Base-by-base conservation (phyloP, 1,140 invertebrate genomes). In the Branchinecta lindahli region DNA sequence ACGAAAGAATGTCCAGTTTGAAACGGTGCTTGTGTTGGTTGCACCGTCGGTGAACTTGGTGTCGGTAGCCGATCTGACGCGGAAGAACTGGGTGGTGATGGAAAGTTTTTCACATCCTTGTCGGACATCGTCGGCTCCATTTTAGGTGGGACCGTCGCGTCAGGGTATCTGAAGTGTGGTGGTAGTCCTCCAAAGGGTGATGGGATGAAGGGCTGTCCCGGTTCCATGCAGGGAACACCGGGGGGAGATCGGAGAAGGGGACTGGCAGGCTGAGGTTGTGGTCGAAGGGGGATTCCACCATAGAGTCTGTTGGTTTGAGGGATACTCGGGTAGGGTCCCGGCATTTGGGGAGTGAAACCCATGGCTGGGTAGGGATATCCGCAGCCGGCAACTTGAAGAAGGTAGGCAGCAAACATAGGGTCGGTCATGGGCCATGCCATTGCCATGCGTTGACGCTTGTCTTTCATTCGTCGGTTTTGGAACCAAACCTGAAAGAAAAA, bases 391-490 rank as follows among this genome's bases (percentile, higher is more conserved):
- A 92, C 92, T 75, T 94, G 91, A 0, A 95, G 82, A 8, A 96
- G 83, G n/a, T 90, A 90, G 0, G 92, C 92, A 0, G 93, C 92
- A 72, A 97, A 85, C 0, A 90, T 85, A 7, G 93, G 93, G 75
- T 97, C 94, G 0, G 90, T 88, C 78, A 96, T 94, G 0, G 95
- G 94, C 94, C 94, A 97, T 0, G 91, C 86, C 68, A 97, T 85
- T 0, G 94, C 90, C 79, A 96, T 88, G 8, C 92, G 80, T 77
- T 98, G 94, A 0, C 95, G 83, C 75, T 98, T 98, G 80, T 98
- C 94, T 77, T 98, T 98, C 96, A 98, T 98, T n/a, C 96, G 83
- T 12, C 96, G 85, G 76, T 98, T 98, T 84, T 98, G 96, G 77
- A 98, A 98, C 96, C 96, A 98, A 5, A 98, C 94, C 92, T 94